phyloP scores from a whole-genome alignment of 2,797 vertebrate genomes.

The Rhodeus uyekii region DNA sequence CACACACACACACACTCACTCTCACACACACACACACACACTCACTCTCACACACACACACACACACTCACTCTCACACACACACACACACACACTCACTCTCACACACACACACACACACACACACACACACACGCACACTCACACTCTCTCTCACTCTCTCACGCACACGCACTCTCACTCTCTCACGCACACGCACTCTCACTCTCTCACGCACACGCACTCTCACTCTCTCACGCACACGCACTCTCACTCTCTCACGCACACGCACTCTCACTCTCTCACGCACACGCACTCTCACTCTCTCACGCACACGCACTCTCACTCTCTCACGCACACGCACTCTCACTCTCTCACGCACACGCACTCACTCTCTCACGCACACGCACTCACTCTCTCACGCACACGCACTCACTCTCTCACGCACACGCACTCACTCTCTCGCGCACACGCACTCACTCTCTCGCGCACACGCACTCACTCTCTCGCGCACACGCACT shows the following conservation, averaged over 20 bases:
- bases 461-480: not conserved
- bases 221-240: not conserved
- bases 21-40: not conserved
- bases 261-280: not conserved
- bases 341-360: too few species aligned
- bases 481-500: too few species aligned
- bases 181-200: not conserved
- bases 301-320: not conserved
- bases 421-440: not conserved
- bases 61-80: not conserved
- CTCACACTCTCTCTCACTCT: not conserved
- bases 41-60: not conserved
- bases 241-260: not conserved
- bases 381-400: not conserved
- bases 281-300: not conserved
- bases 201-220: not conserved
- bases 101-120: not conserved
- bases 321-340: too few species aligned
- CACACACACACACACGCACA: not conserved
- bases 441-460: rapidly evolving
- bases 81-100: not conserved
- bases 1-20: not conserved
- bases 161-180: not conserved
- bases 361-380: not conserved
- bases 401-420: not conserved